Conservation (phyloP, 2,797 vertebrate species). For the Diplodus sargus region DNA sequence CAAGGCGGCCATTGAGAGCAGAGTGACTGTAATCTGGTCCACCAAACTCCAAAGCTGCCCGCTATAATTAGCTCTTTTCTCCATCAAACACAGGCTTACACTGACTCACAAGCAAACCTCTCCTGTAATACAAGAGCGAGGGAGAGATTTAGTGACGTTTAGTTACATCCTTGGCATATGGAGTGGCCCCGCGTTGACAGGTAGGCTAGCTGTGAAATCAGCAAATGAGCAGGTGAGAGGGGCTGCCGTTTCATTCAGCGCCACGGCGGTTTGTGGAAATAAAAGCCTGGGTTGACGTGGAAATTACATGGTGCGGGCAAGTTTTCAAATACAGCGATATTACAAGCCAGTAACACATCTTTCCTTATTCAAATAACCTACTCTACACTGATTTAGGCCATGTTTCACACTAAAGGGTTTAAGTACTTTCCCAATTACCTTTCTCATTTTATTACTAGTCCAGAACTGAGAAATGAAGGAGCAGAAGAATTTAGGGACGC, state of each 20-base stretch:
- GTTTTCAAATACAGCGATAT: slow-evolving; percentile 40
- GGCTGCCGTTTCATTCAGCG: slow-evolving; percentile 37
- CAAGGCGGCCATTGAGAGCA: slow-evolving; percentile 86
- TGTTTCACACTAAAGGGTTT: slow-evolving; percentile 44
- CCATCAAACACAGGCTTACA: slow-evolving; percentile 81
- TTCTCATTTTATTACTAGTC: slow-evolving; percentile 41
- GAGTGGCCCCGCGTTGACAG: slow-evolving; percentile 54
- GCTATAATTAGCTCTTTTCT: slow-evolving; percentile 86
- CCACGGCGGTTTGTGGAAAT: slow-evolving; percentile 29
- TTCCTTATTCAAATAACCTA: slow-evolving; percentile 48
- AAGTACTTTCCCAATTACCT: slow-evolving; percentile 41
- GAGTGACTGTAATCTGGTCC: slow-evolving; percentile 84
- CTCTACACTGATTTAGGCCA: slow-evolving; percentile 35
- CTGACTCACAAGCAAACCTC: slow-evolving; percentile 73
- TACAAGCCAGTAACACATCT: slow-evolving; percentile 36
- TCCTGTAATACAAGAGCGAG: slow-evolving; percentile 59
- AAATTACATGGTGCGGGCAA: slow-evolving; percentile 34
- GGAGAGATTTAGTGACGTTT: slow-evolving; percentile 50
- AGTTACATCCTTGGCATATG: slow-evolving; percentile 26
- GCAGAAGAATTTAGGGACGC: background rate
- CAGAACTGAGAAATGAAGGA: slow-evolving; percentile 21
- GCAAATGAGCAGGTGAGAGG: slow-evolving; percentile 59
- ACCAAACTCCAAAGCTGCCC: slow-evolving; percentile 82
- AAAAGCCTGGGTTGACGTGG: slow-evolving; percentile 39
- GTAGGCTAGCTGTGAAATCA: slow-evolving; percentile 52